Percentiles rank a stretch among this genome's conserved stretches.
Evolutionary conservation across 1,140 invertebrate genomes (phyloP).

Genomic region (Chrysoperla carnea): DNA sequence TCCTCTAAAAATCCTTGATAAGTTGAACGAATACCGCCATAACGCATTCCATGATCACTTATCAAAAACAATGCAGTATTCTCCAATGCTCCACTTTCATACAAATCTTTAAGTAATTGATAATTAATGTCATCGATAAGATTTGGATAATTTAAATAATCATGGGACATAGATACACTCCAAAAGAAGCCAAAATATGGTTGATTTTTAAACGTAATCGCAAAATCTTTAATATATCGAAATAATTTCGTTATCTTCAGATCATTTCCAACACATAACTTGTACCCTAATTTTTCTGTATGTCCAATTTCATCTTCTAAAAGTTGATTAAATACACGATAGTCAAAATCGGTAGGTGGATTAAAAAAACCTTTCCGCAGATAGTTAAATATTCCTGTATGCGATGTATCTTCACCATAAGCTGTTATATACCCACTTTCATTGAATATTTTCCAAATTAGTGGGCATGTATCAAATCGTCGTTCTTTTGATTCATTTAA

Average conservation of each 20-base stretch:
- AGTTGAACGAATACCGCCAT: slow-evolving; percentile 59
- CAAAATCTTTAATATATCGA: slow-evolving; percentile 38
- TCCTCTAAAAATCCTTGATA: slow-evolving; percentile 80
- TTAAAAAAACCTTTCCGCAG: slow-evolving; percentile 53
- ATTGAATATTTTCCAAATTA: slow-evolving; percentile 63
- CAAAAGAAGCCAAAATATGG: slow-evolving; percentile 65
- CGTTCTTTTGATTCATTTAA: slow-evolving; percentile 23
- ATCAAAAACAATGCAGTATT: slow-evolving; percentile 59
- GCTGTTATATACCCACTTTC: slow-evolving; percentile 56
- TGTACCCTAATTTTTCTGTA: slow-evolving; percentile 32
- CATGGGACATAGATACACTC: slow-evolving; percentile 60
- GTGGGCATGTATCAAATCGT: slow-evolving; percentile 49
- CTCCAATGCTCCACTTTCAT: slow-evolving; percentile 36
- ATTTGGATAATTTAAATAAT: slow-evolving; percentile 52
- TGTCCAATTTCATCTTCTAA: slow-evolving; percentile 38
- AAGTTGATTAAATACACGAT: slow-evolving; percentile 52
- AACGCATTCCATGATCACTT: slow-evolving; percentile 87
- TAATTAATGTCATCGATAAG: slow-evolving; percentile 42
- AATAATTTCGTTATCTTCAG: slow-evolving; percentile 35
- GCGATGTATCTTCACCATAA: slow-evolving; percentile 58
- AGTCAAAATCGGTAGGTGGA: slow-evolving; percentile 68
- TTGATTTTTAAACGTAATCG: slow-evolving; percentile 26
- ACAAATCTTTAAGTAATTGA: slow-evolving; percentile 35
- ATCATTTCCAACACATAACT: slow-evolving; percentile 42
- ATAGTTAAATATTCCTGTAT: slow-evolving; percentile 68